These are phyloP conservation scores for Torymus texanus DNA, from an alignment of 2,888 invertebrate species.

Conservation along the genomic window DNA sequence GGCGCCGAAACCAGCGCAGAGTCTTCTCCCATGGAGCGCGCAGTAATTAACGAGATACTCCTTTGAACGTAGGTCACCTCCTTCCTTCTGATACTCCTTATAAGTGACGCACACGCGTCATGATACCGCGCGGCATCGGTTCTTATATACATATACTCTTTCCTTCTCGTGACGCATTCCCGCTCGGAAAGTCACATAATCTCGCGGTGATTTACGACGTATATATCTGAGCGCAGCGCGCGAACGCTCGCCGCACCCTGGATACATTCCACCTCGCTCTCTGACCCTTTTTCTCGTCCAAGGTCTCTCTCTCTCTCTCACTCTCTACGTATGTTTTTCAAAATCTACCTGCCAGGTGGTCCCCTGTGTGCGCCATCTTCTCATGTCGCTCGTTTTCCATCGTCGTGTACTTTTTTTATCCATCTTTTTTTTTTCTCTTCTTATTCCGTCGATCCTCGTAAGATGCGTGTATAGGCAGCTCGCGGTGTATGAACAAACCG, in stretches of 20 bases:
- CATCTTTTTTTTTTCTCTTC: not conserved
- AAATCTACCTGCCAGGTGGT: conserved; percentile 65
- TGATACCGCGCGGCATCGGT: conserved; percentile 29
- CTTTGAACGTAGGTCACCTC: conserved; percentile 6
- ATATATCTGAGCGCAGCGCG: conserved; percentile 60
- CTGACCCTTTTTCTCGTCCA: conserved; percentile 53
- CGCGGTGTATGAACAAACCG: conserved; percentile 46
- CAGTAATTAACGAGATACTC: conserved; percentile 36
- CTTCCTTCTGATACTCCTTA: conserved; percentile 9
- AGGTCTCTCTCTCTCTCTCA: conserved; percentile 2
- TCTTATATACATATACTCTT: not conserved
- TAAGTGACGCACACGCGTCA: conserved; percentile 6
- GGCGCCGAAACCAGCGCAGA: not conserved
- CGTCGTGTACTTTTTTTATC: conserved; percentile 1
- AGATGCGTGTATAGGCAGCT: too few species aligned
- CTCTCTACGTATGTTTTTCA: conserved; percentile 32
- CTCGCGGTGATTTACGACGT: conserved; percentile 67
- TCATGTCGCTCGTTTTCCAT: not conserved
- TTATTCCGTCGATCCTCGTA: conserved; percentile 3
- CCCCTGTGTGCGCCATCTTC: conserved; percentile 47
- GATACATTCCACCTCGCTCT: conserved; percentile 32
- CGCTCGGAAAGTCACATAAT: conserved; percentile 71
- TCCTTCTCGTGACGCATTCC: conserved; percentile 63
- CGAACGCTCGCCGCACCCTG: conserved; percentile 63
- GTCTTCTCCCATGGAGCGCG: not conserved